Evolutionary conservation across 2,888 invertebrate species (phyloP), one percentile per base, ranked within the genome.

Genomic region (Trilocha varians): DNA sequence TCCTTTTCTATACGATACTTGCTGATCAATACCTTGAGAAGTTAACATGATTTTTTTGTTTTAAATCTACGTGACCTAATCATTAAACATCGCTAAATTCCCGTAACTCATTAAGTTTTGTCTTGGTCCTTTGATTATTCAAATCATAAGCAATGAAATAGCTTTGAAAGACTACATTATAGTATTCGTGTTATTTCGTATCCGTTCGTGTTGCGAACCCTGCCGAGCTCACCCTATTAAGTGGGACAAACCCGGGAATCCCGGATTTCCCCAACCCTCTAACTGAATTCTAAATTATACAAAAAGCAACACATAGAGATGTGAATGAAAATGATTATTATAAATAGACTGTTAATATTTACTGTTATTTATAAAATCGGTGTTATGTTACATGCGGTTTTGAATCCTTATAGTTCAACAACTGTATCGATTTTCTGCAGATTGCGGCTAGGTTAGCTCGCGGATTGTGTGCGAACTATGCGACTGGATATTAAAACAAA

Each of bases 321-420:
- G 5, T 11, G 11, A 25, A 2, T 6, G 8, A 9, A 25, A 25
- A 25, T 25, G 11, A 25, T 25, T 25, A 25, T 25, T 25, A n/a
- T n/a, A n/a, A n/a, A n/a, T n/a, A n/a, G n/a, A n/a, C n/a, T n/a
- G n/a, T n/a, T n/a, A n/a, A n/a, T n/a, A n/a, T 47, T 45, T 49
- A 44, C 47, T 47, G 49, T 56, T 55, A 55, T 49, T 62, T 45
- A 46, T 53, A 58, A 59, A 55, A 53, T 55, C 49, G 67, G 73
- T 72, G 70, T 69, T 50, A 48, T 55, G 59, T 76, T 78, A 70
- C 76, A 66, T 77, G 79, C 53, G 78, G 78, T 78, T 69, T 62
- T 34, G 49, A 63, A 67, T 70, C 74, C 69, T 25, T 25, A 69
- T 77, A 75, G 71, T 72, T 64, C 62, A 57, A 59, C 55, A 57